These are phyloP conservation scores for Tridacna crocea DNA, from an alignment of 2,888 invertebrate species.

Conservation along the genomic window DNA sequence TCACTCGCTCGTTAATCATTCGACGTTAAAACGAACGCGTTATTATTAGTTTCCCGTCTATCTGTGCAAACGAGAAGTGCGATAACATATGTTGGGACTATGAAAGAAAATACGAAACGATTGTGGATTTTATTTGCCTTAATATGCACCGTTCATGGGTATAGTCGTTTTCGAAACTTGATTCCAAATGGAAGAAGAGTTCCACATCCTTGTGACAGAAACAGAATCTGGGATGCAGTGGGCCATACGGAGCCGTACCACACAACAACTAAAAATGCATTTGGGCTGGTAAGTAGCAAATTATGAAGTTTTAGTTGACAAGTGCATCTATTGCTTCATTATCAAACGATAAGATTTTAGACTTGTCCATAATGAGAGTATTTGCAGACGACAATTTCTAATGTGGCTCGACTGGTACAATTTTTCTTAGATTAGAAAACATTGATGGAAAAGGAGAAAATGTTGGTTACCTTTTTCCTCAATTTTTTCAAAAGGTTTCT, in stretches of 20 bases:
- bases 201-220: conserved; percentile 5
- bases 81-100: background rate
- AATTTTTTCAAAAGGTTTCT: background rate
- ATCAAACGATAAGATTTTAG: too few species aligned
- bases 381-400: too few species aligned
- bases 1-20: conserved; percentile 8
- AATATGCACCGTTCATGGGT: background rate
- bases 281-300: conserved; percentile 6
- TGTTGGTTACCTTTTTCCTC: background rate
- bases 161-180: background rate
- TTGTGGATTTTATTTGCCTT: conserved; percentile 5
- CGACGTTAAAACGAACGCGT: conserved; percentile 10
- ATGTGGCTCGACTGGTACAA: too few species aligned
- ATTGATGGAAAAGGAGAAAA: background rate
- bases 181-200: conserved; percentile 3
- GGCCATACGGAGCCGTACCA: conserved; percentile 7
- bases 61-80: background rate
- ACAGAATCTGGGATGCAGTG: conserved; percentile 4
- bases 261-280: background rate
- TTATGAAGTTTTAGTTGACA: background rate
- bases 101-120: background rate
- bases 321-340: too few species aligned
- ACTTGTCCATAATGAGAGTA: too few species aligned
- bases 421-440: too few species aligned
- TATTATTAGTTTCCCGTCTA: background rate